Evolutionary conservation across 2,888 invertebrate genomes (phyloP), one percentile per base, ranked within the genome.

Genomic region (Spicauda simplicius): DNA sequence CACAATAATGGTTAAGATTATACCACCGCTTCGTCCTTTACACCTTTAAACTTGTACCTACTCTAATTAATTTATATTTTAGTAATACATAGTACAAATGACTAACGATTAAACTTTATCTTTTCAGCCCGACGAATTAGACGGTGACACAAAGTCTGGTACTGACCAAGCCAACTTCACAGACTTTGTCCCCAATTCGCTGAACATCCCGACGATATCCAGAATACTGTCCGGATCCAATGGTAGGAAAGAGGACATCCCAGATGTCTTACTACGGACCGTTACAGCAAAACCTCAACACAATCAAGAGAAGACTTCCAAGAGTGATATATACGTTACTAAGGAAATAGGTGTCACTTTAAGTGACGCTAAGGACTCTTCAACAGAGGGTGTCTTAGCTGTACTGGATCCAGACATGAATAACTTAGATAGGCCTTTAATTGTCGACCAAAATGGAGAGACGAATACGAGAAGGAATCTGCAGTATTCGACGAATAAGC

Each of bases 141-240:
- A 93, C 75, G 81, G 84, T 64, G 91, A 93, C 73, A 73, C 87
- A 57, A 91, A 90, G 64, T 87, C 87, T 69, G 84, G 83, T 63
- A 83, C 87, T 25, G 93, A 93, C 71, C 93, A 93, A 78, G 90
- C 93, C 6, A 89, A 94, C 83, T 94, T 93, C 78, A 94, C 94
- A 69, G 95, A 95, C 80, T 95, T 95, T 83, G 95, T 95, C 69
- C 95, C 95, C 6, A 95, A 95, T 73, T 90, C 93, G 10, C 94
- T 97, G 65, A 96, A 96, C 83, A 96, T 97, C 77, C 97, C 97
- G 3, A 96, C 97, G 73, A 97, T 98, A 74, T 96, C 97, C 3
- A 94, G 98, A 65, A 97, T 98, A 78, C 90, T 98, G 25, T 97
- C 97, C 60, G 97, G 97, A 0, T 97, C 97, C 61, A 97, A 97